Base-by-base conservation (phyloP, 2,113 vertebrate species). In the Phalacrocorax pelagicus region DNA sequence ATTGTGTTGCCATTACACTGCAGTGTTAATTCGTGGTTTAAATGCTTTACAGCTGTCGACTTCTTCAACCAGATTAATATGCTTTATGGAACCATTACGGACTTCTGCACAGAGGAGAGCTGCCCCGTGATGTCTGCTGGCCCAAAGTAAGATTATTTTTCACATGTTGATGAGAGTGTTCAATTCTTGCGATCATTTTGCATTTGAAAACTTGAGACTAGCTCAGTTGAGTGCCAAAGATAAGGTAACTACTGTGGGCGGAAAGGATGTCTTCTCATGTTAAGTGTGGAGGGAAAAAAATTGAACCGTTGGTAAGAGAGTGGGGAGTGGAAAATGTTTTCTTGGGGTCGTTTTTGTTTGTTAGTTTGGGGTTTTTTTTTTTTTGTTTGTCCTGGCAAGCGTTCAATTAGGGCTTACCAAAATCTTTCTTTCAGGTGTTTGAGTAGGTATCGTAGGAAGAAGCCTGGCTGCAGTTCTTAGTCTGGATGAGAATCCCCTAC, bases 21-120 rank as follows among this genome's bases (percentile, higher is more conserved):
- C 32, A 7, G n/a, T 65, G 21, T 40, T 94, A 29, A 97, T 8
- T 17, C 23, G 47, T 59, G 90, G 8, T 58, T 86, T 69, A 47
- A 57, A 32, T 90, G 14, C n/a, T 96, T 97, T 96, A 17, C 92
- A 99, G 99, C 99, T 95, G 99, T 99, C 4, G 98, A 99, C 96
- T 99, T 99, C 97, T 99, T 99, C 98, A 99, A 99, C 96, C 99
- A 99, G 98, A 99, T 99, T 97, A 99, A 99, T 58, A 99, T 99
- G 99, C 98, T 99, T 42, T 99, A 99, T 40, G 99, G 99, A 71
- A 99, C 99, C 87, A 99, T 99, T 69, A 99, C 98, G 4, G 99
- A 99, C 89, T 99, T 99, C 97, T 99, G 99, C 96, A 99, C 98
- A 3, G 98, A 99, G 89, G 98, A 99, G 96, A 99, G 98, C 94